Conservation (phyloP, 2,113 vertebrate species). For the Psephotus haematonotus region DNA sequence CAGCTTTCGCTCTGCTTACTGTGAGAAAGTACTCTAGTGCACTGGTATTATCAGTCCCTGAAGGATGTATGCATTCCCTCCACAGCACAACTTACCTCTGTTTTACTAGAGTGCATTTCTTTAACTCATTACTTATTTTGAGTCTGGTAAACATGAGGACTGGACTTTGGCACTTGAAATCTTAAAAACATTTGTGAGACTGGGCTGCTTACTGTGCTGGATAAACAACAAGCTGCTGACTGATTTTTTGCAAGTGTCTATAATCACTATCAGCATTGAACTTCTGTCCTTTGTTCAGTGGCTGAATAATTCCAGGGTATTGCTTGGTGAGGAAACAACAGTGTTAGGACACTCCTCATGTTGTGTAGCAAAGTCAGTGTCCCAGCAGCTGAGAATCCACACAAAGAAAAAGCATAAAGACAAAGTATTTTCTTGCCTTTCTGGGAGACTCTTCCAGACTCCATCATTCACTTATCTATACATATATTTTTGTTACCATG, state of each 20-base stretch:
- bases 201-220: background rate
- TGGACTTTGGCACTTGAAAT: background rate
- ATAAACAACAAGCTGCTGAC: background rate
- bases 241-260: background rate
- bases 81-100: background rate
- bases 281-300: background rate
- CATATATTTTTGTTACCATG: background rate
- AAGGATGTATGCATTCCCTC: background rate
- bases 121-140: background rate
- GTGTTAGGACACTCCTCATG: background rate
- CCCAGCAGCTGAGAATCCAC: background rate
- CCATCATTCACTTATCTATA: background rate
- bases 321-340: background rate
- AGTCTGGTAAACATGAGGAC: background rate
- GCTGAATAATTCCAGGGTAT: background rate
- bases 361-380: background rate
- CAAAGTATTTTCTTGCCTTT: background rate
- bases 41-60: background rate
- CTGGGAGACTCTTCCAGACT: background rate
- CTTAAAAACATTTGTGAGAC: background rate
- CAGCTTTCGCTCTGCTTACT: background rate
- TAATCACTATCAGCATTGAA: background rate
- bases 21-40: background rate
- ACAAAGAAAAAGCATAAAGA: background rate
- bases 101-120: background rate